Percentiles rank a stretch among this genome's conserved stretches.
These are phyloP conservation scores for Pachyrhynchus sulphureomaculatus DNA, from an alignment of 1,140 invertebrate genomes.

Conservation along the genomic window DNA sequence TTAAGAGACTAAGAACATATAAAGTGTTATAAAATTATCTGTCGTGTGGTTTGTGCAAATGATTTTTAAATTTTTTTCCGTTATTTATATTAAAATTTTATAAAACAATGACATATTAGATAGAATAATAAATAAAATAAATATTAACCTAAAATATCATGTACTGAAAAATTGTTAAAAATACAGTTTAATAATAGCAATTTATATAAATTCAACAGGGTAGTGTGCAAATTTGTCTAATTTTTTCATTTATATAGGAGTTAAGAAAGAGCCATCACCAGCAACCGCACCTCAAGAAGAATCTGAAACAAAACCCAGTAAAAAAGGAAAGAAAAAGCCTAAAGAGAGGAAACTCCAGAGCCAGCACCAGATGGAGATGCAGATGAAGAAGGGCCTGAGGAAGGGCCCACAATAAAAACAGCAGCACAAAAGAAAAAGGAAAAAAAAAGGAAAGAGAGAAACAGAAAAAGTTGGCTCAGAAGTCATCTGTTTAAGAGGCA, in stretches of 20 bases:
- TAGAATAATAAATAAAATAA: too few relatives aligned
- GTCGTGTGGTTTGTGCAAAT: too few relatives aligned
- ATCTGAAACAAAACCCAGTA: constrained; percentile 11
- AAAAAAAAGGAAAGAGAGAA: constrained; percentile 83
- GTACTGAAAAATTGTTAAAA: too few relatives aligned
- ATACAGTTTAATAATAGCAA: too few relatives aligned
- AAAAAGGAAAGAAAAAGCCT: constrained; percentile 31
- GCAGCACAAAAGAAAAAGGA: constrained; percentile 86
- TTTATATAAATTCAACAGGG: too few relatives aligned
- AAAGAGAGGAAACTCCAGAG: constrained; percentile 27
- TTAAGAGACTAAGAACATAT: neutral
- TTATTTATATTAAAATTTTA: too few relatives aligned
- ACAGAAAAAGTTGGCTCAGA: constrained; percentile 67
- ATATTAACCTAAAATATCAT: too few relatives aligned
- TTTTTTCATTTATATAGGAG: constrained; percentile 31
- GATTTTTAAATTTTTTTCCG: too few relatives aligned
- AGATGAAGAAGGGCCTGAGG: constrained; percentile 50
- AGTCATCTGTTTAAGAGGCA: constrained; percentile 49
- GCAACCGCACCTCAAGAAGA: too few relatives aligned
- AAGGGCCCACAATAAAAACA: constrained; percentile 70
- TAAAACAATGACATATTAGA: too few relatives aligned
- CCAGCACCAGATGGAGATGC: constrained; percentile 42
- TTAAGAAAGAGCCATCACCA: constrained; percentile 35
- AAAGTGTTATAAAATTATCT: too few relatives aligned
- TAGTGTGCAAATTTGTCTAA: neutral